Evolutionary conservation across 2,113 vertebrate species (phyloP).

Genomic region (Polypterus bichir): DNA sequence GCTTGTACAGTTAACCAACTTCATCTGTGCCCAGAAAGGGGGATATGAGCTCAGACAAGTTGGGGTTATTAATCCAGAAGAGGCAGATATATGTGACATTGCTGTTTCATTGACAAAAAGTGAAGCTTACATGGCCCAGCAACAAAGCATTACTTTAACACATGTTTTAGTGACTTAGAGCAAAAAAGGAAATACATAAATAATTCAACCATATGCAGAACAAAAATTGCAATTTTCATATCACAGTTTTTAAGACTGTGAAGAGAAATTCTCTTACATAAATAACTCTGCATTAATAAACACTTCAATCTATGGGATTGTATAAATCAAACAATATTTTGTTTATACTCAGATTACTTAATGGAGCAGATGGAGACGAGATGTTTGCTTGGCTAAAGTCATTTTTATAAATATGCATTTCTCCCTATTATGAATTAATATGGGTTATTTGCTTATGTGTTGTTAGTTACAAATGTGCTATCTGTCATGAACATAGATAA

Average conservation of each 20-base stretch:
- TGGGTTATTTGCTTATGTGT: constrained; percentile 42
- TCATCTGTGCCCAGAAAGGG: constrained; percentile 53
- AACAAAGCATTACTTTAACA: too few species aligned
- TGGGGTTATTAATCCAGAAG: constrained; percentile 44
- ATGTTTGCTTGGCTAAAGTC: constrained; percentile 35
- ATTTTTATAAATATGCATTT: constrained; percentile 56
- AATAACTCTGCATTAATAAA: neutral
- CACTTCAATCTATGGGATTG: constrained; percentile 24
- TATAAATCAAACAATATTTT: constrained; percentile 5
- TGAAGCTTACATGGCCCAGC: constrained; percentile 9
- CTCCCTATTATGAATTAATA: constrained; percentile 43
- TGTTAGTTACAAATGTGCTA: constrained; percentile 37
- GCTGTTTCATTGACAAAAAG: constrained; percentile 36
- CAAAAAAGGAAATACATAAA: too few species aligned
- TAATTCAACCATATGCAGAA: too few species aligned
- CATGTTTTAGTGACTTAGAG: too few species aligned
- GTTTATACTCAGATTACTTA: constrained; percentile 18
- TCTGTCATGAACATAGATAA: constrained; percentile 44
- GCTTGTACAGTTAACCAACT: constrained; percentile 67
- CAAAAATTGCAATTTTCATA: too few species aligned
- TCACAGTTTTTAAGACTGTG: neutral
- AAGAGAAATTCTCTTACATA: neutral
- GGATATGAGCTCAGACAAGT: constrained; percentile 52
- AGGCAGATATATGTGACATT: constrained; percentile 33
- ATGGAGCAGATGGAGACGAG: constrained; percentile 29